Evolutionary conservation across 2,113 vertebrate species (phyloP), one percentile per base, ranked within the genome.

Genomic region (Pelmatolapia mariae): DNA sequence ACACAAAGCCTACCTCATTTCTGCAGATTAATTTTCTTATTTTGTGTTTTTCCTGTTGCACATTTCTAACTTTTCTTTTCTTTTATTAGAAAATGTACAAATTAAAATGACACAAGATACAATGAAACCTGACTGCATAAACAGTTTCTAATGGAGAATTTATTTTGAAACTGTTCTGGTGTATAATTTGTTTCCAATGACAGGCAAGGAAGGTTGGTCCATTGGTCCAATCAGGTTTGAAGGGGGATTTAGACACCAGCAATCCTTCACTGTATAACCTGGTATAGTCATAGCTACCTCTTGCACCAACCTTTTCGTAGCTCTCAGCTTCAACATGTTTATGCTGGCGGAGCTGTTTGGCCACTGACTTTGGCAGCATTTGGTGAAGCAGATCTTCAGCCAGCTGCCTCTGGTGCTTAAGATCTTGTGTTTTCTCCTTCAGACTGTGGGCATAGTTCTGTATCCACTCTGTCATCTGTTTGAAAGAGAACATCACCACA

Each of bases 351-450:
- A 98, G 96, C 93, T 98, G 98, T 86, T 95, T 97, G 89, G 96
- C 98, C 7, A 98, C 98, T 2, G 97, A 96, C 83, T 97, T 98
- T 15, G 98, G 98, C 87, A 98, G 38, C 98, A 98, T 98, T 91
- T 98, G 98, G 89, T 98, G 97, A 50, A 98, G 91, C 53, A 98
- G 97, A 47, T 98, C 96, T 89, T 98, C 98, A 1, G 97, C 97
- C 7, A 98, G 84, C 7, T 22, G 90, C 78, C 97, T 94, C 93
- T 98, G 97, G 50, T 80, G 94, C 82, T 95, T 97, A 80, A 98
- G 94, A 45, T 96, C 97, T 68, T 97, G 95, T 0, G 97, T 97
- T 92, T 94, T 97, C 80, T 97, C 95, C 88, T 90, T 97, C 76
- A 98, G 91, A 87, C 80, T 97, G 18, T 61, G 91, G 31, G 98